Evolutionary conservation across 2,113 vertebrate species (phyloP).

Genomic region (Poeciliopsis retropinna): DNA sequence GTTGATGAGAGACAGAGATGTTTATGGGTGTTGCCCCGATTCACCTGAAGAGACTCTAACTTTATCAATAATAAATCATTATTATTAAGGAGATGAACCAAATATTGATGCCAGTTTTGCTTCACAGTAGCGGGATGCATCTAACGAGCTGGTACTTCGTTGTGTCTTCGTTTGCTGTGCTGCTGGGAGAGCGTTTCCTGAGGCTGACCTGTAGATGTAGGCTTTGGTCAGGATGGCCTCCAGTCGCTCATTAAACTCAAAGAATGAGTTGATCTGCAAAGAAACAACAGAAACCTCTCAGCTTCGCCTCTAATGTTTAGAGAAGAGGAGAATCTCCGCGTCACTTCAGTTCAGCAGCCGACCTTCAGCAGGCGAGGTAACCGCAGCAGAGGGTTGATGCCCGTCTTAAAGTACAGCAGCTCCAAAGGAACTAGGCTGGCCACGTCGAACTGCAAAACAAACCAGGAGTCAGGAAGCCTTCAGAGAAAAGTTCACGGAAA

Average conservation of each 20-base stretch:
- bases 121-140: neutral
- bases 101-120: too few relatives aligned
- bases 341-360: slow-evolving; percentile 3
- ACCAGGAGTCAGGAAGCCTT: neutral
- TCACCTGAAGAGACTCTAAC: too few relatives aligned
- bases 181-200: neutral
- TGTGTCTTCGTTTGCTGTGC: too few relatives aligned
- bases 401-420: slow-evolving; percentile 90
- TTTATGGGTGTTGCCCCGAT: too few relatives aligned
- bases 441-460: slow-evolving; percentile 87
- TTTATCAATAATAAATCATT: too few relatives aligned
- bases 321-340: too few relatives aligned
- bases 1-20: too few relatives aligned
- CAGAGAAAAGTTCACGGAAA: neutral
- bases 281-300: neutral
- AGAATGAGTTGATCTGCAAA: slow-evolving; percentile 91
- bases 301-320: neutral
- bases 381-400: slow-evolving; percentile 90
- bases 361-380: slow-evolving; percentile 94
- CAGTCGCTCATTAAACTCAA: slow-evolving; percentile 93
- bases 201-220: slow-evolving; percentile 93
- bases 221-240: slow-evolving; percentile 96
- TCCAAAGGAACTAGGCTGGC: slow-evolving; percentile 91
- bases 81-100: too few relatives aligned
- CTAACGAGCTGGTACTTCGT: neutral